These are phyloP conservation scores for Lagocephalus sceleratus DNA, from an alignment of 2,797 vertebrate genomes.

Conservation along the genomic window DNA sequence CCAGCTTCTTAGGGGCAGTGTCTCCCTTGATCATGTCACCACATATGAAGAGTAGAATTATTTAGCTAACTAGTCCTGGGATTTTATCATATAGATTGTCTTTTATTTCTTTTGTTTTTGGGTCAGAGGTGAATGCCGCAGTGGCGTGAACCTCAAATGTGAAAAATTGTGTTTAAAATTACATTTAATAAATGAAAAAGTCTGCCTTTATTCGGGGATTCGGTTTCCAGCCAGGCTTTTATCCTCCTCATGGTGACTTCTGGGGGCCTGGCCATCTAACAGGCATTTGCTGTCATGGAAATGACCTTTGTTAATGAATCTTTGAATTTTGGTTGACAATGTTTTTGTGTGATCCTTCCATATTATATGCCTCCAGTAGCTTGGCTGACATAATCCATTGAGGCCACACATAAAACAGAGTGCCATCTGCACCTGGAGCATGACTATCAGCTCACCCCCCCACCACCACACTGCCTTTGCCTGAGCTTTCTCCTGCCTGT, in stretches of 20 bases:
- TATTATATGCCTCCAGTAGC: slow-evolving; percentile 74
- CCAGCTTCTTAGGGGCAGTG: slow-evolving; percentile 69
- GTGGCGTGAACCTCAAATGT: neutral
- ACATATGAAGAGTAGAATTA: slow-evolving; percentile 31
- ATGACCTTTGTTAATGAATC: slow-evolving; percentile 78
- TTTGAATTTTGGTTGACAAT: slow-evolving; percentile 74
- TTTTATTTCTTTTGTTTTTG: slow-evolving; percentile 10
- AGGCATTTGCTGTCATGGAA: slow-evolving; percentile 68
- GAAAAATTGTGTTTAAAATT: neutral
- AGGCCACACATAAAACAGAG: slow-evolving; percentile 80
- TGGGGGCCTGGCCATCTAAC: slow-evolving; percentile 56
- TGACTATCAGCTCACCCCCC: slow-evolving; percentile 67
- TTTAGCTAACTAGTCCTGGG: slow-evolving; percentile 30
- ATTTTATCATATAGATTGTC: slow-evolving; percentile 15
- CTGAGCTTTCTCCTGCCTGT: slow-evolving; percentile 69
- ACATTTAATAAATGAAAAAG: neutral
- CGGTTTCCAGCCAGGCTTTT: slow-evolving; percentile 39
- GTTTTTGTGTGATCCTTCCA: slow-evolving; percentile 68
- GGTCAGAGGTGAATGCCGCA: neutral
- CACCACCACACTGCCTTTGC: slow-evolving; percentile 50
- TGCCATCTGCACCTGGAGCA: slow-evolving; percentile 80
- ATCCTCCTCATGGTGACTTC: slow-evolving; percentile 39
- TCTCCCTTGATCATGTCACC: slow-evolving; percentile 73
- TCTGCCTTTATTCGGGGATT: slow-evolving; percentile 19
- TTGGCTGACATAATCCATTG: slow-evolving; percentile 77